Base-by-base conservation (phyloP, 1,140 invertebrate genomes). In the Zaprionus ornatus region DNA sequence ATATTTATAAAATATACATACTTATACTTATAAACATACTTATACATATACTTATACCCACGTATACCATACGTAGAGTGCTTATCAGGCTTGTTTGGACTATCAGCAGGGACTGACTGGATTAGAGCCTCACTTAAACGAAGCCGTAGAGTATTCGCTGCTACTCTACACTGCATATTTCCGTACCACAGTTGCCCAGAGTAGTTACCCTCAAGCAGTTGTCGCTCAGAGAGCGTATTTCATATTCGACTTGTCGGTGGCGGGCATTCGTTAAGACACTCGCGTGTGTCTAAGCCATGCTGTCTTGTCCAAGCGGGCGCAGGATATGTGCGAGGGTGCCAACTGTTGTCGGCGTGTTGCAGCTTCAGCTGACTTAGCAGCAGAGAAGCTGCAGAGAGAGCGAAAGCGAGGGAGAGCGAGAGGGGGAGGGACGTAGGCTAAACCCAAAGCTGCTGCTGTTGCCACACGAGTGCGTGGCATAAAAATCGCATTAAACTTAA, bases 401-500 rank as follows among this genome's bases (percentile, higher is more conserved):
- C 1, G 12, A 25, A 15, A 25, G 2, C 3, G 23, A 54, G 52
- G 3, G 25, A 23, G 25, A 55, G 52, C 9, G 52, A 5, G 0
- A 17, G 9, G 3, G 9, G 3, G 21, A 4, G 3, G 6, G 6
- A 13, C 15, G 50, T 12, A 21, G n/a, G 45, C 45, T 50, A 7
- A n/a, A 21, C 9, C 29, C 10, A 29, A 29, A 32, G 29, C 29
- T 32, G 40, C 40, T 42, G 50, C 15, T 13, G 12, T 54, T 54
- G 50, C 50, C 50, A 54, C 50, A 54, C 15, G 25, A 67, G 61
- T 69, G 63, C n/a, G 15, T 42, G n/a, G 66, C 70, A 81, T 72
- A 79, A 85, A 73, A 85, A 82, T 82, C 61, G 74, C 75, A 79
- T 85, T 85, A 81, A 76, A 75, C 73, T 65, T 67, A 57, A 81